phyloP scores from a whole-genome alignment of 2,113 vertebrate species.

The Copsychus sechellarum region DNA sequence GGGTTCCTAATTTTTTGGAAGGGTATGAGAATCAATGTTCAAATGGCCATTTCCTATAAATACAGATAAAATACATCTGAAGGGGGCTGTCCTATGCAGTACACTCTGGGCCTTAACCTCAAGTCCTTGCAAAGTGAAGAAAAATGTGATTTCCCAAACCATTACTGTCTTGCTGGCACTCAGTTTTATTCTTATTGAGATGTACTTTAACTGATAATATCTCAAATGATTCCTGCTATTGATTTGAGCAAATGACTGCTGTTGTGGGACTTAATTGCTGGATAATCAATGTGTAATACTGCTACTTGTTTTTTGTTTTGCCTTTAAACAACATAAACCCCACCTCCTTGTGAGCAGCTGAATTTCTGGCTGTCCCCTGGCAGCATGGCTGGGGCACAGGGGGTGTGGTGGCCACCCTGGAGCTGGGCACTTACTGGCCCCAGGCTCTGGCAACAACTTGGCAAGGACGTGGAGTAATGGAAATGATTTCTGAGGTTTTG shows the following conservation, averaged over 20 bases:
- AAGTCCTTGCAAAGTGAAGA: background rate
- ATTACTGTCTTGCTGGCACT: background rate
- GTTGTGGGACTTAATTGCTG: background rate
- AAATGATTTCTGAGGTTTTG: background rate
- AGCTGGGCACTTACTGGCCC: background rate
- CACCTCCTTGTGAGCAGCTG: background rate
- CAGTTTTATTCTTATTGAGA: background rate
- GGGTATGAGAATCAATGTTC: background rate
- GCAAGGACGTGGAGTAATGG: background rate
- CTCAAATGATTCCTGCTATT: background rate
- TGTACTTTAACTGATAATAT: background rate
- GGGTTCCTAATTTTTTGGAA: background rate
- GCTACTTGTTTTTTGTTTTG: background rate
- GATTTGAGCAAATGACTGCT: background rate
- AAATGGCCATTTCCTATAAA: background rate
- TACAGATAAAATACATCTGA: background rate
- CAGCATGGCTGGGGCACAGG: accelerated
- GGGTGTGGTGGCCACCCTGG: accelerated
- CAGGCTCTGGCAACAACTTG: background rate
- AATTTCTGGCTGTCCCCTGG: background rate
- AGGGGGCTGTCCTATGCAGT: background rate
- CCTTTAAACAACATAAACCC: background rate
- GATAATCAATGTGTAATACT: background rate
- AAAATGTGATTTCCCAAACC: background rate
- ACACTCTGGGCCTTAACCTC: background rate